Evolutionary conservation across 2,888 invertebrate species (phyloP).

Genomic region (Pyrgus malvae): DNA sequence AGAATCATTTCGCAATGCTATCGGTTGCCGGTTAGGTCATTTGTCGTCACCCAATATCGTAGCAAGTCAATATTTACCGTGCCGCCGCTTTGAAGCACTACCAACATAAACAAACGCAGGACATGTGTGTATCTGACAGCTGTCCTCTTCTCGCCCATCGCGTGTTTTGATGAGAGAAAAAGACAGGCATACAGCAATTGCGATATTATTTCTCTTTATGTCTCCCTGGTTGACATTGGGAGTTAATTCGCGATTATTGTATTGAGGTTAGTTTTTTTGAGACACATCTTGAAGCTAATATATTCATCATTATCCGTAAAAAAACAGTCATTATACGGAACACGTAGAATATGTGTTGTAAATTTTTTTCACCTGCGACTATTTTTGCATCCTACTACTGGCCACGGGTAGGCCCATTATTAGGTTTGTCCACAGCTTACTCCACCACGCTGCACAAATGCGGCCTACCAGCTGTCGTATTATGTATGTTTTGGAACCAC

Average conservation of each 20-base stretch:
- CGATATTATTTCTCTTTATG: not conserved
- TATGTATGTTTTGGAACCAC: too few species aligned
- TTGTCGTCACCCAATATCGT: conserved; percentile 35
- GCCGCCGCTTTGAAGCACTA: conserved; percentile 36
- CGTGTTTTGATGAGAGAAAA: not conserved
- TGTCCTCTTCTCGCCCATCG: conserved; percentile 16
- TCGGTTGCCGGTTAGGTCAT: conserved; percentile 35
- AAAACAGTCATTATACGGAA: too few species aligned
- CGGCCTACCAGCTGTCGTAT: too few species aligned
- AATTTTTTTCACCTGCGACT: too few species aligned
- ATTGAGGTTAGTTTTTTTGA: conserved; percentile 1
- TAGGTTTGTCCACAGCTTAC: too few species aligned
- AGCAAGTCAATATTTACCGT: conserved; percentile 42
- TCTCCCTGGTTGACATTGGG: conserved; percentile 3
- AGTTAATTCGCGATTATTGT: conserved; percentile 1
- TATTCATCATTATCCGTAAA: too few species aligned
- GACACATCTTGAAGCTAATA: not conserved
- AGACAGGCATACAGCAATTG: not conserved
- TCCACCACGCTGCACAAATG: too few species aligned
- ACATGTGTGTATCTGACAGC: conserved; percentile 5
- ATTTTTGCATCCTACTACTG: too few species aligned
- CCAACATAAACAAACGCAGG: conserved; percentile 35
- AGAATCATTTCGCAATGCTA: conserved; percentile 29
- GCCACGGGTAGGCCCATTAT: too few species aligned
- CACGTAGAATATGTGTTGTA: too few species aligned